Conservation (phyloP, 1,140 invertebrate genomes). For the Carposina sasakii region DNA sequence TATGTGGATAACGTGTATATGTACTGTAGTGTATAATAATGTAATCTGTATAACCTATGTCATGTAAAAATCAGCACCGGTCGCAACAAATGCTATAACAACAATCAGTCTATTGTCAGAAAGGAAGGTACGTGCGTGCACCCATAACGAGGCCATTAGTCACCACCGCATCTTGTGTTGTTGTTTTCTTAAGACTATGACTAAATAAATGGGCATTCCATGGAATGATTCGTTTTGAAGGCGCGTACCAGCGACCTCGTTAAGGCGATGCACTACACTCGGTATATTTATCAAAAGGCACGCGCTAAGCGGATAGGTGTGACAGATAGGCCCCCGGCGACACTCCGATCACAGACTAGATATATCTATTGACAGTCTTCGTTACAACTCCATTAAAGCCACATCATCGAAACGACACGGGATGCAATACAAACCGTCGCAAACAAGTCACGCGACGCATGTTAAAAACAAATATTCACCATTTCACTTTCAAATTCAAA, state of each 20-base stretch:
- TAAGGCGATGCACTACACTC: constrained; percentile 39
- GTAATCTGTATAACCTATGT: constrained; percentile 70
- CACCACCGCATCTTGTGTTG: too few relatives aligned
- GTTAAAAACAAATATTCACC: too few relatives aligned
- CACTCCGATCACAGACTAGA: constrained; percentile 70
- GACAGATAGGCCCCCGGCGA: constrained; percentile 66
- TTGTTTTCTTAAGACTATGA: constrained; percentile 11
- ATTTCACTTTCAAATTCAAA: too few relatives aligned
- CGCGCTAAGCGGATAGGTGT: constrained; percentile 68
- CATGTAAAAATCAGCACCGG: constrained; percentile 68
- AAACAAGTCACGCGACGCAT: too few relatives aligned
- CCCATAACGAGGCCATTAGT: constrained; percentile 47
- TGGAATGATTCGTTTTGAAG: constrained; percentile 7
- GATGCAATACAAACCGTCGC: too few relatives aligned
- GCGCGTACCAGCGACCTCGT: constrained; percentile 45
- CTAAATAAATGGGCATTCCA: constrained; percentile 11
- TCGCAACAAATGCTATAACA: constrained; percentile 70
- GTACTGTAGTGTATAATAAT: too few relatives aligned
- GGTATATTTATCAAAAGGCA: constrained; percentile 66
- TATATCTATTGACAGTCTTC: constrained; percentile 69
- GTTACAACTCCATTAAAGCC: constrained; percentile 47
- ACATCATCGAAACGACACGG: constrained; percentile 42
- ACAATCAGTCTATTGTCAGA: constrained; percentile 71
- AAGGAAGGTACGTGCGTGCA: constrained; percentile 57
- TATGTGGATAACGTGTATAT: constrained; percentile 46